Percentiles rank a stretch among this genome's conserved stretches.
phyloP scores from a whole-genome alignment of 2,797 vertebrate species.

The Dromococcyx pavoninus region DNA sequence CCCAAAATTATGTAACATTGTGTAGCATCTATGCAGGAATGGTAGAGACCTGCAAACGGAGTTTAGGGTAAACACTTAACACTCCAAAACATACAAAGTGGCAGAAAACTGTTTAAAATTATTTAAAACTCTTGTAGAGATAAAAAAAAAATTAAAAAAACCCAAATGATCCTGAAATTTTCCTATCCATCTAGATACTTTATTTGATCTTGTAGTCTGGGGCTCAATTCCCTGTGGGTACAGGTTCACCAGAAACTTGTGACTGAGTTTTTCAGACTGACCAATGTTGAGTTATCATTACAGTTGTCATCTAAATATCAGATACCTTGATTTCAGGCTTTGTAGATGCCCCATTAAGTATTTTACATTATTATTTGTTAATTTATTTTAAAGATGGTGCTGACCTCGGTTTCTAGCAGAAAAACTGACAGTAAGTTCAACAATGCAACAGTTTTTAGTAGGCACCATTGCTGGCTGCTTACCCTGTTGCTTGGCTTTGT shows the following conservation, averaged over 20 bases:
- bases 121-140: neutral
- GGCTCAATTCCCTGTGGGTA: neutral
- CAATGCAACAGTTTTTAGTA: neutral
- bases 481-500: neutral
- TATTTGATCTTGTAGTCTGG: neutral
- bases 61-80: neutral
- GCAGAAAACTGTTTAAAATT: neutral
- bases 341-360: neutral
- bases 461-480: neutral
- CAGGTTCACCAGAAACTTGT: neutral
- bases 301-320: neutral
- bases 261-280: neutral
- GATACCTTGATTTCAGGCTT: neutral
- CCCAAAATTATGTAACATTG: neutral
- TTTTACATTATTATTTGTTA: neutral
- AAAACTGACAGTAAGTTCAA: neutral
- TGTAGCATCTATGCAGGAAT: accelerated
- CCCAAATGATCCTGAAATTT: neutral
- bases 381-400: neutral
- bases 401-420: neutral
- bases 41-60: neutral
- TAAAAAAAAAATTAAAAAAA: neutral
- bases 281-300: neutral
- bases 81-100: neutral
- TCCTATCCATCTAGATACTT: neutral